Evolutionary conservation across 2,797 vertebrate genomes (phyloP), one percentile per base, ranked within the genome.

Genomic region (Clarias fuscus): DNA sequence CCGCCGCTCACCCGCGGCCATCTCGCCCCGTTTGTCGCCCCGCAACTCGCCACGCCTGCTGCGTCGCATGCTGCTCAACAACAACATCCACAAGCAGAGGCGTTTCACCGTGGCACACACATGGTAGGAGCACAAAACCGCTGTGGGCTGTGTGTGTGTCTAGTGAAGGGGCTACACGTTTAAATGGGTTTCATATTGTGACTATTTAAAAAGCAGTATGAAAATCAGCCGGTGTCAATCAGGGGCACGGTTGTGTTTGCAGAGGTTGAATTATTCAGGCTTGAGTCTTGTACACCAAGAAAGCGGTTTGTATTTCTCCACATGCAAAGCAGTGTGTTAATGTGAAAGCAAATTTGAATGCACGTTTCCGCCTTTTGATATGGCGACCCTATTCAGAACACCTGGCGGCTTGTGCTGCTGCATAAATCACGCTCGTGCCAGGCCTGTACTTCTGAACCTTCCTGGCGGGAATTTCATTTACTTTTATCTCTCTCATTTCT

Each of bases 31-130:
- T 70, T 94, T 98, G 89, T 99, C 98, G 85, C 98, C 98, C 67
- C 95, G 97, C 92, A 99, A 99, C 92, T 99, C 98, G n/a, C 98
- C 98, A 0, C 94, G 98, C 85, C 96, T 99, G 73, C 96, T 99
- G 62, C 97, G 97, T 82, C 97, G 97, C 93, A 99, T 99, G 98
- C 94, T 99, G 91, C 94, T 99, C 85, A 99, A 94, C 88, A 98
- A 97, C 94, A 97, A 97, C 93, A 97, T 95, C 92, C 97, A 97
- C 90, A 99, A 99, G 90, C 98, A 98, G 94, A 94, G 97, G 91
- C 96, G 98, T 81, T 99, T 99, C 95, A 99, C 98, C 0, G 98
- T 99, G 86, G 98, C 98, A 84, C 98, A 99, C 94, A 99, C 98
- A 91, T 99, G 98, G 98, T 91, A 91, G 86, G 90, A 89, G 65